Percentiles rank a stretch among this genome's conserved stretches.
Conservation (phyloP, 2,113 vertebrate species). For the Ariopsis seemanni region DNA sequence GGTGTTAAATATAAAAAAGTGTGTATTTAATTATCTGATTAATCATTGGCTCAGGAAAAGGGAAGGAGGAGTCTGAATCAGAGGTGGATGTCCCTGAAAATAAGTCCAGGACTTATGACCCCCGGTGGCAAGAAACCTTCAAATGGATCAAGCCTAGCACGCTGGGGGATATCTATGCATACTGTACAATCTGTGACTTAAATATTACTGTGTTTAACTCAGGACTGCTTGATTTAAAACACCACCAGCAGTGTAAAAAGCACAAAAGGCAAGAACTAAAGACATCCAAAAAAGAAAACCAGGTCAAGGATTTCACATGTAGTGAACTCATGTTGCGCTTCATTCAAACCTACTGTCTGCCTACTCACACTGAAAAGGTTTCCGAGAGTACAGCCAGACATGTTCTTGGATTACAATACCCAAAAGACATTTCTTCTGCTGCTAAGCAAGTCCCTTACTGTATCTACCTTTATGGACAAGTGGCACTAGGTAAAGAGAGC, state of each 20-base stretch:
- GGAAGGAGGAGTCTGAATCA: constrained; percentile 31
- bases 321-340: constrained; percentile 61
- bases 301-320: constrained; percentile 38
- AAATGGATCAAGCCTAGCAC: constrained; percentile 63
- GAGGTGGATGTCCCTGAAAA: constrained; percentile 36
- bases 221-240: constrained; percentile 59
- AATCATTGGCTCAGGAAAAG: constrained; percentile 41
- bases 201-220: constrained; percentile 53
- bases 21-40: constrained; percentile 29
- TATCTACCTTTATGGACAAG: constrained; percentile 66
- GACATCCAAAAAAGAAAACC: neutral
- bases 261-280: constrained; percentile 35
- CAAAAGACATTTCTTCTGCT: constrained; percentile 56
- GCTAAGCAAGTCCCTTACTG: constrained; percentile 69
- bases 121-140: constrained; percentile 63
- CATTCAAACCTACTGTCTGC: constrained; percentile 59
- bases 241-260: constrained; percentile 59
- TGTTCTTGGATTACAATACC: constrained; percentile 64
- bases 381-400: constrained; percentile 46
- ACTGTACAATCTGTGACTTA: constrained; percentile 63
- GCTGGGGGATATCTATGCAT: constrained; percentile 60
- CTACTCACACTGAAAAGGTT: constrained; percentile 26
- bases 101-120: constrained; percentile 40
- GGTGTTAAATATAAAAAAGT: neutral
- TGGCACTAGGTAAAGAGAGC: constrained; percentile 47